phyloP scores from a whole-genome alignment of 2,113 vertebrate species.

The Bubalus kerabau region DNA sequence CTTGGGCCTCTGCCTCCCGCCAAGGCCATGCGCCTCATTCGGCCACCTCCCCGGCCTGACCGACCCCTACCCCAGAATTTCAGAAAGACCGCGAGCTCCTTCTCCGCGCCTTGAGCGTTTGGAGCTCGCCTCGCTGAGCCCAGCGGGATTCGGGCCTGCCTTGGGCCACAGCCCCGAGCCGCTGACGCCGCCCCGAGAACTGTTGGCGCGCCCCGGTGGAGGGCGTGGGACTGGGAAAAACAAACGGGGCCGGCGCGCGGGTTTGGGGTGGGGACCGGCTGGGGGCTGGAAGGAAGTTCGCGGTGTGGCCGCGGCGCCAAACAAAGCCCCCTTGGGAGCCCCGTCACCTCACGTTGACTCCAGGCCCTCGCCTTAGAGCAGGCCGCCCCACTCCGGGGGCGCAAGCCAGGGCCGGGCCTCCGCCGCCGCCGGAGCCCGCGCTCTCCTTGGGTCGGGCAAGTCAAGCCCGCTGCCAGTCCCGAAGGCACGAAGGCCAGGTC shows the following conservation, averaged over 20 bases:
- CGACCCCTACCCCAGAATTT: background rate
- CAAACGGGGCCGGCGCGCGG: constrained; percentile 82
- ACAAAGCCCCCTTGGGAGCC: constrained; percentile 87
- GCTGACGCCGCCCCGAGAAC: constrained; percentile 83
- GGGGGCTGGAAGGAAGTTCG: constrained; percentile 88
- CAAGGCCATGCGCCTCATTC: background rate
- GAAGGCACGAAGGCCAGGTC: background rate
- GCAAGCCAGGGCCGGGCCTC: background rate
- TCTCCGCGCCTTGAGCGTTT: background rate
- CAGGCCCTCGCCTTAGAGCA: background rate
- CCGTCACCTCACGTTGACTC: constrained; percentile 88
- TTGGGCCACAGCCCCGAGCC: background rate
- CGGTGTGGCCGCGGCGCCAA: constrained; percentile 80
- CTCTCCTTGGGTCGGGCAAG: background rate
- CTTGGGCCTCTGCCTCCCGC: background rate
- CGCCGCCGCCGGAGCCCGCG: background rate
- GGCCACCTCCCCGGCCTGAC: background rate
- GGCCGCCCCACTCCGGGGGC: background rate
- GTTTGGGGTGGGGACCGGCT: constrained; percentile 17
- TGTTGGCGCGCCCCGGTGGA: constrained; percentile 83
- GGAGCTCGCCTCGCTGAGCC: background rate
- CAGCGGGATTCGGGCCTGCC: background rate
- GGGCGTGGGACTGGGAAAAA: constrained; percentile 89
- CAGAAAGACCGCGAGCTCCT: background rate
- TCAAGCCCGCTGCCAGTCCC: background rate